Evolutionary conservation across 2,888 invertebrate genomes (phyloP).

Genomic region (Zhuqinia jingwanae): DNA sequence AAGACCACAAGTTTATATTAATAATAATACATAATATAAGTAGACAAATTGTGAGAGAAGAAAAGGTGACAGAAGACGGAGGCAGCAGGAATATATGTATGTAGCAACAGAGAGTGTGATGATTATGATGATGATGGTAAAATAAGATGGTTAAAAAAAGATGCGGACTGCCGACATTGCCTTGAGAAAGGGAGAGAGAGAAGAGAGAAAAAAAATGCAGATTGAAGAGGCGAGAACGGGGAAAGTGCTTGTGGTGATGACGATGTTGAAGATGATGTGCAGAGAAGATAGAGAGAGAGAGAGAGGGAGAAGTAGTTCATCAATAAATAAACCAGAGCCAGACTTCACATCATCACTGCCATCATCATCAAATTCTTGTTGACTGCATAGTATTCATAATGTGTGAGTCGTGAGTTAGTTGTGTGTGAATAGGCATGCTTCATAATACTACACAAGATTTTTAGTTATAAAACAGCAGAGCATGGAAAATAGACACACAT

Average conservation of each 20-base stretch:
- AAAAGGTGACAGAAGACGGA: neutral
- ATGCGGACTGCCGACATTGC: neutral
- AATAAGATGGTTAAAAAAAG: constrained; percentile 16
- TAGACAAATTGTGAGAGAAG: constrained; percentile 26
- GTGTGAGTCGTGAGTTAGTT: neutral
- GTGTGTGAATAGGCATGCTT: neutral
- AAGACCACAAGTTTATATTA: neutral
- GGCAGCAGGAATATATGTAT: neutral
- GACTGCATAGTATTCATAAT: neutral
- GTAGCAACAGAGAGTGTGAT: too few relatives aligned
- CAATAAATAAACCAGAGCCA: constrained; percentile 44
- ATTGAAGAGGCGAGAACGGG: too few relatives aligned
- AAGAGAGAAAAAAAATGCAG: neutral
- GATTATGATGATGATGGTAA: constrained; percentile 35
- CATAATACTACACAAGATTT: neutral
- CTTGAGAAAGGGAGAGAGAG: neutral
- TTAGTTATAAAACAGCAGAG: constrained; percentile 21
- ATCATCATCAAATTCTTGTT: constrained; percentile 21
- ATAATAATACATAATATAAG: neutral
- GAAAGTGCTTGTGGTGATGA: neutral
- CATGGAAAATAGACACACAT: too few relatives aligned
- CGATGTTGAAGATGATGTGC: constrained; percentile 1
- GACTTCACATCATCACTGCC: neutral
- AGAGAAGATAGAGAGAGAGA: too few relatives aligned
- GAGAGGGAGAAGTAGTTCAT: constrained; percentile 50